Evolutionary conservation across 1,140 invertebrate genomes (phyloP).

Genomic region (Holotrichia oblita): DNA sequence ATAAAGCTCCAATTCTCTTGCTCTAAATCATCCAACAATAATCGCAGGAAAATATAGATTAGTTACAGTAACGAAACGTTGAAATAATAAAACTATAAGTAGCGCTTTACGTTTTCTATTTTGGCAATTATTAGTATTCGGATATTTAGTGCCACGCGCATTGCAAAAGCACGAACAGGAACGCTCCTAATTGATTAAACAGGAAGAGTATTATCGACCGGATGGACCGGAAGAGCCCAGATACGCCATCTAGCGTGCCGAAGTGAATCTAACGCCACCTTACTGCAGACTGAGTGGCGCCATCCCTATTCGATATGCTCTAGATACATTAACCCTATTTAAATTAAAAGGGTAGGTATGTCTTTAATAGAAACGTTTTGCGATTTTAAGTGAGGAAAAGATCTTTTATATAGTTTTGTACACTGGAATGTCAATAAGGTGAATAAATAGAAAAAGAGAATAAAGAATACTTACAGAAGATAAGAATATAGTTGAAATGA

Average conservation of each 20-base stretch:
- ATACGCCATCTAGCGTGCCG: conserved; percentile 46
- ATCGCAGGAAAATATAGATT: no score
- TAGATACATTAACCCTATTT: neutral
- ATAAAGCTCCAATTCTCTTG: no score
- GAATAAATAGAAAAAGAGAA: neutral
- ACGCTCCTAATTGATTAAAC: conserved; percentile 47
- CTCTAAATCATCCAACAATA: no score
- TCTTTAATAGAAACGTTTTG: neutral
- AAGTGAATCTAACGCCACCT: neutral
- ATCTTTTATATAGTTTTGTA: no score
- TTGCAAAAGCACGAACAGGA: neutral
- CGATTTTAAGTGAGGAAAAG: no score
- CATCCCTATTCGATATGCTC: conserved; percentile 11
- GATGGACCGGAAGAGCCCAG: conserved; percentile 40
- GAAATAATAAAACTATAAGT: no score
- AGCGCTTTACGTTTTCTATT: no score
- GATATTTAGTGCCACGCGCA: no score
- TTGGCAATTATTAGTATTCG: no score
- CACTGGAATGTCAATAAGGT: no score
- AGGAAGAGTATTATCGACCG: conserved; percentile 47
- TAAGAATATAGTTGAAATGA: conserved; percentile 9
- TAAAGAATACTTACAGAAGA: conserved; percentile 7
- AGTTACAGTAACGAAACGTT: no score
- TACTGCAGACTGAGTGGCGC: conserved; percentile 42
- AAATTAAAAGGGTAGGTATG: neutral